phyloP scores from a whole-genome alignment of 37 sponge, comb jelly and placozoan species.

The Mnemiopsis leidyi region DNA sequence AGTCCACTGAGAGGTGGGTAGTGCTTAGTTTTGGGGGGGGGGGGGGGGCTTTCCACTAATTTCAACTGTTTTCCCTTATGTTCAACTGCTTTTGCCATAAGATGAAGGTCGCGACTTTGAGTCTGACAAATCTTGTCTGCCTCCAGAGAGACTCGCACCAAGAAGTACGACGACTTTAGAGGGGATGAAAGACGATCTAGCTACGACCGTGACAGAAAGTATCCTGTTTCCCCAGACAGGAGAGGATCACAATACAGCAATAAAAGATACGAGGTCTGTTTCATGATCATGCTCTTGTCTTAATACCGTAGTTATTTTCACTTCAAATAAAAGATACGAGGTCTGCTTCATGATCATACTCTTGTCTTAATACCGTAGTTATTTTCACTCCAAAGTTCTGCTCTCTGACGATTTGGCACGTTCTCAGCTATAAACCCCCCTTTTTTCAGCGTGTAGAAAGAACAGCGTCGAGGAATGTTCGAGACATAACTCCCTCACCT shows the following conservation, averaged over 20 bases:
- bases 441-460: constrained; percentile 23
- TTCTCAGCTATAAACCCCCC: too few relatives aligned
- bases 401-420: too few relatives aligned
- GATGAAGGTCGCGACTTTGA: too few relatives aligned
- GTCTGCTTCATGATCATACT: neutral
- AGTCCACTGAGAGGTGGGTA: constrained; percentile 17
- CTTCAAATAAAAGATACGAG: constrained; percentile 25
- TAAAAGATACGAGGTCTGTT: constrained; percentile 24
- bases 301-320: too few relatives aligned
- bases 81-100: too few relatives aligned
- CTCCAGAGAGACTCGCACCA: neutral
- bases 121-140: too few relatives aligned
- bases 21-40: too few relatives aligned
- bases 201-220: neutral
- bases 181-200: neutral
- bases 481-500: constrained; percentile 26
- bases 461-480: neutral
- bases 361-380: too few relatives aligned
- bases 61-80: too few relatives aligned
- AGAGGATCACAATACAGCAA: neutral
- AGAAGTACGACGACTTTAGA: constrained; percentile 20
- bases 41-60: too few relatives aligned
- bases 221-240: neutral
- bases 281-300: too few relatives aligned
- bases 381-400: too few relatives aligned